A percentile compares a stretch with the other conserved stretches of the same genome.
These are phyloP conservation scores for Heliconius melpomene DNA, from an alignment of 1,140 invertebrate species.

Conservation along the genomic window DNA sequence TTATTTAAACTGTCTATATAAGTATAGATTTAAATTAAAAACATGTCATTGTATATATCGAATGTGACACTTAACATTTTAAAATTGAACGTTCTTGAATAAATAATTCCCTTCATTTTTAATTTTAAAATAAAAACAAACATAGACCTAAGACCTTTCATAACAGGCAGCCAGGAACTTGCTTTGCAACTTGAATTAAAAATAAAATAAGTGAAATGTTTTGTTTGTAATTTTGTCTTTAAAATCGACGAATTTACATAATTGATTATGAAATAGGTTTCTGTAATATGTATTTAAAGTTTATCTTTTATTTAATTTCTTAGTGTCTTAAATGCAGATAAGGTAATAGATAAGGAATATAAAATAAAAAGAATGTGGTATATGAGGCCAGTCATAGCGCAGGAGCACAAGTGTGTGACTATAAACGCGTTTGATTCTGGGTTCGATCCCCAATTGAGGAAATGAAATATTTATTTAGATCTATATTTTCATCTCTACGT, in stretches of 20 bases:
- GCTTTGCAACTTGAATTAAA: background rate
- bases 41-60: background rate
- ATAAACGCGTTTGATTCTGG: too few species aligned
- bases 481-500: too few species aligned
- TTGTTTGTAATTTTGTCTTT: background rate
- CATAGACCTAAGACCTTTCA: background rate
- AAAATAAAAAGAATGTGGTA: too few species aligned
- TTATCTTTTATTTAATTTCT: background rate
- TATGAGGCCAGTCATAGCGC: too few species aligned
- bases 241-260: background rate
- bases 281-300: background rate
- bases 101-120: conserved; percentile 6
- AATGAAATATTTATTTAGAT: too few species aligned
- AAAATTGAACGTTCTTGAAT: conserved; percentile 14
- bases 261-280: background rate
- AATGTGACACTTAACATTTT: conserved; percentile 13
- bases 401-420: too few species aligned
- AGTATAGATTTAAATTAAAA: background rate
- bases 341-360: too few species aligned
- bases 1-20: background rate
- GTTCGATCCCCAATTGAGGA: too few species aligned
- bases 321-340: too few species aligned
- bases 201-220: conserved; percentile 4
- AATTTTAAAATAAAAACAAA: background rate
- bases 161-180: background rate